phyloP scores from a whole-genome alignment of 2,888 invertebrate species.

The Scaptomyza caliginosa region DNA sequence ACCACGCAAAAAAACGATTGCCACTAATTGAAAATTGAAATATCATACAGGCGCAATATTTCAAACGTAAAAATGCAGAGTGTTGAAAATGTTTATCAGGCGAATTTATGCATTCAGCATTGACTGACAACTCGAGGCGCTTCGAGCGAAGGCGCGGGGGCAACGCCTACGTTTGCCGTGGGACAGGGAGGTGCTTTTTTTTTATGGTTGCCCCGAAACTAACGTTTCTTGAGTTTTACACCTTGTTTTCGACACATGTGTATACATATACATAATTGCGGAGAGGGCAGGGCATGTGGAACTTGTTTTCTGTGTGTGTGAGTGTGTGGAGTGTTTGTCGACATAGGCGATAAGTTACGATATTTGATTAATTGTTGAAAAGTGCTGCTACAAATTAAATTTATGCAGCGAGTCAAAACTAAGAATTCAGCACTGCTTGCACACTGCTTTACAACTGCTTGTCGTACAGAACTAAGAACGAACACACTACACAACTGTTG shows the following conservation, averaged over 20 bases:
- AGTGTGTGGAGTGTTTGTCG: slow-evolving; percentile 22
- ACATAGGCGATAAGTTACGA: slow-evolving; percentile 39
- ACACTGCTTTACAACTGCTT: slow-evolving; percentile 24
- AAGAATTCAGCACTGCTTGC: slow-evolving; percentile 21
- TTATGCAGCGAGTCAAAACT: neutral
- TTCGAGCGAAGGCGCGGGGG: slow-evolving; percentile 17
- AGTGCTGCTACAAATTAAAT: slow-evolving; percentile 9
- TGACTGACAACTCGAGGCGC: slow-evolving; percentile 5
- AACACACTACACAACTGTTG: neutral
- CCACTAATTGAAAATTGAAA: slow-evolving; percentile 76
- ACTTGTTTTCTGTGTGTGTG: slow-evolving; percentile 25
- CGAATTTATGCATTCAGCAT: slow-evolving; percentile 58
- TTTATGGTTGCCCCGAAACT: slow-evolving; percentile 16
- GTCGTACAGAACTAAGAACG: slow-evolving; percentile 1
- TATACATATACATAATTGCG: slow-evolving; percentile 38
- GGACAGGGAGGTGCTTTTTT: slow-evolving; percentile 7
- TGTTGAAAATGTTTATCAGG: slow-evolving; percentile 65
- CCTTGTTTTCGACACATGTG: slow-evolving; percentile 55
- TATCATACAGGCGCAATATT: slow-evolving; percentile 66
- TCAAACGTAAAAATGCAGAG: slow-evolving; percentile 55
- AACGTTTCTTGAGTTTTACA: slow-evolving; percentile 56
- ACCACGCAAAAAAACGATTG: slow-evolving; percentile 43
- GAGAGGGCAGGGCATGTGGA: slow-evolving; percentile 21
- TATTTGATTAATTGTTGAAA: slow-evolving; percentile 61
- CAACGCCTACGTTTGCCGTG: slow-evolving; percentile 51